Evolutionary conservation across 2,113 vertebrate genomes (phyloP), one percentile per base, ranked within the genome.

Genomic region (Oncorhynchus clarkii): DNA sequence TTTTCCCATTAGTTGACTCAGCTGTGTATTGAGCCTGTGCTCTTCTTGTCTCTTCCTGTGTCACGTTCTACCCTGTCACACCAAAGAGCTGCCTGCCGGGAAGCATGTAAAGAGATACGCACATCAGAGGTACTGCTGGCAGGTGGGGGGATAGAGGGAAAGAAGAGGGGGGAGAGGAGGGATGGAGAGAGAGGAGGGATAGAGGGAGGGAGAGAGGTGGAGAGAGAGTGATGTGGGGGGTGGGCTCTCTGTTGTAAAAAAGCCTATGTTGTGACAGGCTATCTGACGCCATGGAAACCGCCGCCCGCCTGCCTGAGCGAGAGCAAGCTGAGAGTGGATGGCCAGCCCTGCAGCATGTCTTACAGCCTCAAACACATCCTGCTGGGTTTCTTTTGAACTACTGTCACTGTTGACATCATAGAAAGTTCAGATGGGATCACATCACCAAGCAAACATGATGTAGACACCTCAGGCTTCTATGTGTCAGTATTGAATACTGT

Each of bases 11-110:
- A 72, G 77, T 79, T 65, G 68, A 79, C 79, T 85, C 73, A 73
- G 39, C 39, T 45, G 74, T 73, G 71, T 69, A 66, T 81, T 77
- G 67, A 79, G 78, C 72, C 39, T 45, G 39, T 45, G 39, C 9
- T 45, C 39, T 45, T 45, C 73, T 27, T 20, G 27, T 73, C 72
- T 77, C 76, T 80, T 34, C 59, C 76, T 79, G 67, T 75, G 62
- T 79, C 78, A 73, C 79, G 77, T 75, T 67, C 34, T 67, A 86
- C 59, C 75, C 83, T 87, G 84, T 85, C 83, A 88, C 82, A 85
- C 76, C 86, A 85, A 78, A 84, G 79, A 86, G 84, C 85, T 88
- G 86, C 82, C 85, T 88, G 86, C 76, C 71, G 80, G 82, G 79
- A 85, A 86, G 82, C 76, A 79, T 83, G 78, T 80, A 82, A 81